Conservation (phyloP, 2,113 vertebrate species). For the Pygoscelis antarcticus region DNA sequence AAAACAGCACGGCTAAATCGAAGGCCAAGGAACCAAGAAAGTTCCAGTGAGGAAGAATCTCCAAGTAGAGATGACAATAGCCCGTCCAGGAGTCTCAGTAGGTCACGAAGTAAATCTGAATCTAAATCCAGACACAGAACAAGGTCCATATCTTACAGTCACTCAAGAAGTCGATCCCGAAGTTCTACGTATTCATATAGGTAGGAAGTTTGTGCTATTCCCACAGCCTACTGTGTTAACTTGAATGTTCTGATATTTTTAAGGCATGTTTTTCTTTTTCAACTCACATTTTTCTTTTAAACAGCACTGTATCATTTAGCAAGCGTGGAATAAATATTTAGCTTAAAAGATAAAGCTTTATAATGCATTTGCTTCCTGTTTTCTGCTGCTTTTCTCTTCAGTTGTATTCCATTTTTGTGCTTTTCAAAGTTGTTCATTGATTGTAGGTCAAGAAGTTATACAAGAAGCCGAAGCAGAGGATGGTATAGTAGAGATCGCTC, state of each 20-base stretch:
- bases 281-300: accelerated
- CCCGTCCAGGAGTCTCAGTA: constrained; percentile 75
- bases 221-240: not conserved
- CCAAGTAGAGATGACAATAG: constrained; percentile 75
- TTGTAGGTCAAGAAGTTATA: constrained; percentile 84
- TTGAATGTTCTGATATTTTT: not conserved
- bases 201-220: constrained; percentile 57
- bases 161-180: constrained; percentile 85
- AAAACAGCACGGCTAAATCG: constrained; percentile 93
- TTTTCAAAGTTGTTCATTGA: not conserved
- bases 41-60: constrained; percentile 90
- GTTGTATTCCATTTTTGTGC: accelerated
- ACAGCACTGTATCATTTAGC: not conserved
- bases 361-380: not conserved
- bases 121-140: constrained; percentile 84
- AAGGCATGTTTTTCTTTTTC: not conserved
- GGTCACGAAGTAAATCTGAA: constrained; percentile 84
- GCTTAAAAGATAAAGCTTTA: not conserved
- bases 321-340: not conserved
- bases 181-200: constrained; percentile 89
- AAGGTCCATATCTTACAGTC: constrained; percentile 84
- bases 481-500: constrained; percentile 82
- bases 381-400: not conserved
- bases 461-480: constrained; percentile 86
- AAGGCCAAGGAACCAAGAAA: constrained; percentile 92